These are phyloP conservation scores for Ceratina calcarata DNA, from an alignment of 1,140 invertebrate species.

Conservation along the genomic window DNA sequence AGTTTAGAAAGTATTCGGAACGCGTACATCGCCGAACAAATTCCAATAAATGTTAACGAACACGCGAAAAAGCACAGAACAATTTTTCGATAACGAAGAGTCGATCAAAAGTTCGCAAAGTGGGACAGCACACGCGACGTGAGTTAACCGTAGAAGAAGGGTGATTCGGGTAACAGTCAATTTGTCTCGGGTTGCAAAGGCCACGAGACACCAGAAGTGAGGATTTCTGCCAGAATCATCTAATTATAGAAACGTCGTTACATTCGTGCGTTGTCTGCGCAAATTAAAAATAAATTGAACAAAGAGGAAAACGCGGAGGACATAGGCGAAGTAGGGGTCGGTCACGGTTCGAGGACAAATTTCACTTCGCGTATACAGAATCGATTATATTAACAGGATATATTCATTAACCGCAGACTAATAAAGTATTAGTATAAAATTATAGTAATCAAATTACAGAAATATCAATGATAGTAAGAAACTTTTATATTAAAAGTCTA, in stretches of 20 bases:
- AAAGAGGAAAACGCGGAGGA: constrained; percentile 28
- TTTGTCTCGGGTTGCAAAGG: constrained; percentile 35
- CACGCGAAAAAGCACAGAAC: neutral
- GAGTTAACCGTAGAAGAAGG: neutral
- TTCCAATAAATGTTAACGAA: neutral
- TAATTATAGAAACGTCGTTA: constrained; percentile 70
- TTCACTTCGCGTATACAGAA: neutral
- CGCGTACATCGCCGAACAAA: neutral
- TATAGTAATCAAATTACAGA: no score
- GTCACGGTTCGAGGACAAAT: constrained; percentile 2
- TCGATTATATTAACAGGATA: neutral
- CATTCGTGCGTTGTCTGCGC: constrained; percentile 67
- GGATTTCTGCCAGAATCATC: constrained; percentile 57
- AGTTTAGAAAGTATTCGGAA: no score
- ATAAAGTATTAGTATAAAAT: no score
- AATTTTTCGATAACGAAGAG: neutral
- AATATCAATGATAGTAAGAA: no score
- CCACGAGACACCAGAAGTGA: constrained; percentile 24
- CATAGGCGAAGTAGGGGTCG: constrained; percentile 7
- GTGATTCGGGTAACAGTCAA: constrained; percentile 37
- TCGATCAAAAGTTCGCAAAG: constrained; percentile 21
- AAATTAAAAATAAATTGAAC: constrained; percentile 75
- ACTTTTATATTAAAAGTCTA: no score
- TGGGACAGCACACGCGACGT: neutral
- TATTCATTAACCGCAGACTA: neutral